Base-by-base conservation (phyloP, 2,113 vertebrate genomes). In the Piliocolobus tephrosceles region DNA sequence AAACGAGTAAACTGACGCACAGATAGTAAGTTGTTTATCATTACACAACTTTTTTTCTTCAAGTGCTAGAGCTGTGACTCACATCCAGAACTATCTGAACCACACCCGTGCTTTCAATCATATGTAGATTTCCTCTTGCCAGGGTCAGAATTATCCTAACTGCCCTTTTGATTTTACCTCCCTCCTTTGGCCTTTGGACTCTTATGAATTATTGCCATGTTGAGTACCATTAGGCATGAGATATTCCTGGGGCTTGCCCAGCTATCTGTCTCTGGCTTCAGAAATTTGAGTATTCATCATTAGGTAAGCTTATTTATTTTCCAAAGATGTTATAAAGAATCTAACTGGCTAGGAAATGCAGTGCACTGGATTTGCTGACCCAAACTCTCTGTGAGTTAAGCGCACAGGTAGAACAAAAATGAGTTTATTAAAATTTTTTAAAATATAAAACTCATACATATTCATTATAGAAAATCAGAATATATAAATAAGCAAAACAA, bases 401-500 rank as follows among this genome's bases (percentile, higher is more conserved):
- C 68, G 52, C 6, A n/a, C n/a, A 70, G 47, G 10, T 70, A 96
- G 47, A 76, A 91, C 79, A 66, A 92, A 68, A 91, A 20, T 30
- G 85, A 38, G 2, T 73, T 93, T 85, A 88, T 81, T 90, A 95
- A 61, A 87, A 11, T 55, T 32, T 91, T 97, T 47, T 23, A 2
- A 84, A 82, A 80, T 79, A 78, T 78, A 57, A 91, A 93, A 50
- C 12, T 55, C 16, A n/a, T n/a, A 50, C 22, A 70, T 83, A 88
- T 27, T 93, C 25, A 58, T 84, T 91, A 47, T 35, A 20, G 75
- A 92, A 88, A 70, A 84, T 87, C n/a, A 73, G 84, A 89, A 64
- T 50, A 87, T n/a, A 35, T 86, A 70, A 95, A 87, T 93, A 52
- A 87, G 13, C 13, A 88, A 95, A 89, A 57, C 43, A 38, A 78